Conservation (phyloP, 1,140 invertebrate genomes). For the Phymastichus coffea region DNA sequence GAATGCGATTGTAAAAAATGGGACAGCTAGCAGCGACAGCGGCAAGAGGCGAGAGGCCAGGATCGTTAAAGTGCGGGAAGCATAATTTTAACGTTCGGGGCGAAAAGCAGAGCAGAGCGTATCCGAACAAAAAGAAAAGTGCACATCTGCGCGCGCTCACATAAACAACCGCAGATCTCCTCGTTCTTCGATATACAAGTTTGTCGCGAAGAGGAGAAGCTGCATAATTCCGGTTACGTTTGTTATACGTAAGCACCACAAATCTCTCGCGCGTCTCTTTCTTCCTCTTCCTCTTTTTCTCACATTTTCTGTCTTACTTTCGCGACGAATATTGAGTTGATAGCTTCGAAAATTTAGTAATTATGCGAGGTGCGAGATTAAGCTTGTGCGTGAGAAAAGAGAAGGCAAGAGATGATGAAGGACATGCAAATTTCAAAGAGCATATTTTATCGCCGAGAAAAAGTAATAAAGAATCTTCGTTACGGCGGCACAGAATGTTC, state of each 20-base stretch:
- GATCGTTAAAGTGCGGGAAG: too few relatives aligned
- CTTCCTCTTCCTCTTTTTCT: too few relatives aligned
- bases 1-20: too few relatives aligned
- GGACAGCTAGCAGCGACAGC: too few relatives aligned
- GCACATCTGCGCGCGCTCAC: neutral
- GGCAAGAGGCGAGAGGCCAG: too few relatives aligned
- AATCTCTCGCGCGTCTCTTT: too few relatives aligned
- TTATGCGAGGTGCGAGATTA: too few relatives aligned
- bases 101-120: neutral
- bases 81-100: neutral
- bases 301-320: too few relatives aligned
- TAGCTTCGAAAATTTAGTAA: too few relatives aligned
- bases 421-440: conserved; percentile 11
- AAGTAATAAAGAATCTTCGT: conserved; percentile 21
- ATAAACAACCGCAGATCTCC: conserved; percentile 1
- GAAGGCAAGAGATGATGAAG: conserved; percentile 1
- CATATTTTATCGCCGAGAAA: conserved; percentile 11
- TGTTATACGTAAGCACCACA: too few relatives aligned
- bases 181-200: conserved; percentile 6
- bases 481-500: conserved; percentile 2
- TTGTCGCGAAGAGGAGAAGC: neutral
- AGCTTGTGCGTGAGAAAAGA: too few relatives aligned
- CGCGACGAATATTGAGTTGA: too few relatives aligned
- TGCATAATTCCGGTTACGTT: conserved; percentile 2
- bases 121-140: neutral